phyloP scores from a whole-genome alignment of 30 jellyfish, hydroid and myxozoan species.

The Nemopilema nomurai region DNA sequence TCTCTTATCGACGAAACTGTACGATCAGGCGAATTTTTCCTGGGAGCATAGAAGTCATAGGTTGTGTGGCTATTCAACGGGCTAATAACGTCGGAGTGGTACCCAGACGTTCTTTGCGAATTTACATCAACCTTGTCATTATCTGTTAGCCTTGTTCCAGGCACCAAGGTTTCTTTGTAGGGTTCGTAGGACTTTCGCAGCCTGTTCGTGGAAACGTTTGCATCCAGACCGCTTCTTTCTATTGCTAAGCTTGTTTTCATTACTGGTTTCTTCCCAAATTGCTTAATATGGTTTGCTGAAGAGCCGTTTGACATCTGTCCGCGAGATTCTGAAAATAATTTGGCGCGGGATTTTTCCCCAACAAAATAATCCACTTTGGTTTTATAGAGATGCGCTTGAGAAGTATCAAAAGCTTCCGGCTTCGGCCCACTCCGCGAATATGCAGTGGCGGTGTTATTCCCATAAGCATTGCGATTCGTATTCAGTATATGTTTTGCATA shows the following conservation, averaged over 20 bases:
- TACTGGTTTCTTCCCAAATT: background rate
- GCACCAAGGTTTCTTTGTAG: background rate
- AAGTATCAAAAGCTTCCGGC: background rate
- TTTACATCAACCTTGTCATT: slow-evolving; percentile 20
- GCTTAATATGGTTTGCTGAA: background rate
- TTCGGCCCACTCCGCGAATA: background rate
- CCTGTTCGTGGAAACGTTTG: background rate
- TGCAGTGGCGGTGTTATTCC: background rate
- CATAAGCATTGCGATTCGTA: slow-evolving; percentile 32
- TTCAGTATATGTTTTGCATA: slow-evolving; percentile 33
- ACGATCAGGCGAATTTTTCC: background rate
- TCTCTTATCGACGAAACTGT: background rate
- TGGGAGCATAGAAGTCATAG: background rate
- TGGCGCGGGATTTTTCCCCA: background rate
- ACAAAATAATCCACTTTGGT: background rate
- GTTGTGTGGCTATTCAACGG: background rate
- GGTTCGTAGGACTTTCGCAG: background rate
- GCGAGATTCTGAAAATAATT: background rate
- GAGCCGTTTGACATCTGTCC: background rate
- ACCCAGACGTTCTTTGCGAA: slow-evolving; percentile 75
- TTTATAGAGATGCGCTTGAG: background rate
- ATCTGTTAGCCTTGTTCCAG: background rate
- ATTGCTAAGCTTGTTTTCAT: background rate
- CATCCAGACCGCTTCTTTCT: background rate
- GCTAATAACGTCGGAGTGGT: slow-evolving; percentile 51